Percentiles rank a stretch among this genome's conserved stretches.
Conservation (phyloP, 2,888 invertebrate species). For the Anthophora plumipes region DNA sequence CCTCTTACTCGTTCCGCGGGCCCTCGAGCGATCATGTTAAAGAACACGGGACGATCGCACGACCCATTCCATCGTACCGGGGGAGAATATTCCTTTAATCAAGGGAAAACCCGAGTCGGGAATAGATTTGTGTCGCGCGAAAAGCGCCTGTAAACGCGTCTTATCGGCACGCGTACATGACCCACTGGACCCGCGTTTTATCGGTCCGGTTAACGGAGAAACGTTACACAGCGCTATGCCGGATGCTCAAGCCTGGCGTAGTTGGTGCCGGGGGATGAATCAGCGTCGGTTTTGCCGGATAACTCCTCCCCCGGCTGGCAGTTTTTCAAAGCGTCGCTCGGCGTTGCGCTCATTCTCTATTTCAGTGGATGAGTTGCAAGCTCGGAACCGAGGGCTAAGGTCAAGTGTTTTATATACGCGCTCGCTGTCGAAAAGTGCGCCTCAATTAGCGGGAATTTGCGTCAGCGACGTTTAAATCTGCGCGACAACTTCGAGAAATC, state of each 20-base stretch:
- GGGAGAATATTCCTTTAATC: constrained; percentile 57
- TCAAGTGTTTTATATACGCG: neutral
- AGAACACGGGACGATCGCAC: constrained; percentile 43
- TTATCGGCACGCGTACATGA: neutral
- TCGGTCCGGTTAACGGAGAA: neutral
- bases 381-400: neutral
- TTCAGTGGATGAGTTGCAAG: neutral
- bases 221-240: neutral
- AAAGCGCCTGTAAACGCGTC: constrained; percentile 34
- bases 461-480: neutral
- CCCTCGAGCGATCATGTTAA: constrained; percentile 48
- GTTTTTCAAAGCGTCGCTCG: neutral
- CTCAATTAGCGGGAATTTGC: neutral
- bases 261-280: neutral
- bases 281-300: neutral
- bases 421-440: neutral
- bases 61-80: constrained; percentile 5
- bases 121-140: constrained; percentile 34
- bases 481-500: neutral
- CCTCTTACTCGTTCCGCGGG: constrained; percentile 6
- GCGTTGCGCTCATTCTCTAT: neutral
- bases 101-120: constrained; percentile 42
- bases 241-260: neutral
- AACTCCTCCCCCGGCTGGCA: neutral
- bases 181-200: neutral